Percentiles rank a stretch among this genome's conserved stretches.
Evolutionary conservation across 1,140 invertebrate species (phyloP).

Genomic region (Musca domestica): DNA sequence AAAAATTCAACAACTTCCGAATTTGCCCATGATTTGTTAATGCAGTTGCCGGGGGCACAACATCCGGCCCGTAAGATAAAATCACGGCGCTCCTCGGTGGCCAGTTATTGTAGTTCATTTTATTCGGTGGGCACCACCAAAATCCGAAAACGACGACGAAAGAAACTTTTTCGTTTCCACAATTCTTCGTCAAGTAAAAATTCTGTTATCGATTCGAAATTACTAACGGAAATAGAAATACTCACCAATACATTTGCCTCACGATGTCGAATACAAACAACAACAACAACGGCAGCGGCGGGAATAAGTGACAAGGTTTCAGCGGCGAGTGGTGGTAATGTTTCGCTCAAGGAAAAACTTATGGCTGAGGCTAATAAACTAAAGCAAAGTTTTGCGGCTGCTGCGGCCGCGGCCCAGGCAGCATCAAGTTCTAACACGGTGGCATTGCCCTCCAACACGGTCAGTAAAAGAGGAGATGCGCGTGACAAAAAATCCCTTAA

Average conservation of each 20-base stretch:
- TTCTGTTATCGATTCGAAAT: constrained; percentile 70
- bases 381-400: constrained; percentile 33
- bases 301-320: too few species aligned
- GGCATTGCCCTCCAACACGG: background rate
- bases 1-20: constrained; percentile 28
- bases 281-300: background rate
- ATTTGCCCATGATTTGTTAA: constrained; percentile 24
- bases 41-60: constrained; percentile 29
- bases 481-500: constrained; percentile 32
- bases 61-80: constrained; percentile 37
- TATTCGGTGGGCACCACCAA: constrained; percentile 43
- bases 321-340: background rate
- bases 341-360: constrained; percentile 46
- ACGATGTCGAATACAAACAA: constrained; percentile 61
- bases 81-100: constrained; percentile 45
- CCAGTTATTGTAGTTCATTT: constrained; percentile 49
- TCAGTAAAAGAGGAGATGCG: constrained; percentile 19
- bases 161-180: constrained; percentile 51
- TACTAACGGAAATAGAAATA: constrained; percentile 77
- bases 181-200: constrained; percentile 30
- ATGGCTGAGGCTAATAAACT: constrained; percentile 40
- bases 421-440: background rate
- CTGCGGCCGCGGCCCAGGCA: constrained; percentile 11
- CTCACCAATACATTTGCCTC: constrained; percentile 72
- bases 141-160: constrained; percentile 37